These are phyloP conservation scores for Chauna torquata DNA, from an alignment of 2,113 vertebrate species.

Conservation along the genomic window DNA sequence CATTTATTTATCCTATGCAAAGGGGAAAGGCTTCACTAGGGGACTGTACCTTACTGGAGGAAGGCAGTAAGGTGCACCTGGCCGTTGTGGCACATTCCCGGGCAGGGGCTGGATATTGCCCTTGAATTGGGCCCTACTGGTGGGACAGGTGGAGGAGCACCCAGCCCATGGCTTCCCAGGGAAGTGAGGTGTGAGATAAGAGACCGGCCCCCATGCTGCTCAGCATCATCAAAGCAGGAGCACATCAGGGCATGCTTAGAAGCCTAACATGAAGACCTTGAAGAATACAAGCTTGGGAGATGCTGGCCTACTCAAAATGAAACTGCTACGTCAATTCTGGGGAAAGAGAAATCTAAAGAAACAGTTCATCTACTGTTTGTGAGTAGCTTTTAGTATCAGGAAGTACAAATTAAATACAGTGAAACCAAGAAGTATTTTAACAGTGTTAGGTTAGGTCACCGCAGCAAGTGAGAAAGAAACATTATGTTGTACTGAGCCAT, in stretches of 20 bases:
- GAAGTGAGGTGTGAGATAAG: background rate
- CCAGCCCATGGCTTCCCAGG: accelerated
- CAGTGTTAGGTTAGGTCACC: background rate
- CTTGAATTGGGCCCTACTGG: background rate
- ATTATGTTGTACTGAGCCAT: background rate
- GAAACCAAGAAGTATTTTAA: background rate
- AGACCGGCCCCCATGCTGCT: accelerated
- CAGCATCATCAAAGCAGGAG: background rate
- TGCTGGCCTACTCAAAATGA: background rate
- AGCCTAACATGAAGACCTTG: background rate
- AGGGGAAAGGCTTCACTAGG: background rate
- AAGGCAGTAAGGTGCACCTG: accelerated
- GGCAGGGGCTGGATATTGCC: accelerated
- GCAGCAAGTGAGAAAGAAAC: background rate
- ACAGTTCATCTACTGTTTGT: background rate
- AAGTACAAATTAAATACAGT: background rate
- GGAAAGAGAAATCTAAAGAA: background rate
- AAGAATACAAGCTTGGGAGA: background rate
- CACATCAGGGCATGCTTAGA: background rate
- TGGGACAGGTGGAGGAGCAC: background rate
- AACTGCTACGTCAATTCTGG: accelerated
- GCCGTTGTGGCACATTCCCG: accelerated
- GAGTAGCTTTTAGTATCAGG: background rate
- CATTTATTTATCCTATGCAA: background rate
- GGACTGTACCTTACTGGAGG: background rate